Percentiles rank a stretch among this genome's conserved stretches.
Conservation (phyloP, 2,113 vertebrate species). For the Synchiropus splendidus region DNA sequence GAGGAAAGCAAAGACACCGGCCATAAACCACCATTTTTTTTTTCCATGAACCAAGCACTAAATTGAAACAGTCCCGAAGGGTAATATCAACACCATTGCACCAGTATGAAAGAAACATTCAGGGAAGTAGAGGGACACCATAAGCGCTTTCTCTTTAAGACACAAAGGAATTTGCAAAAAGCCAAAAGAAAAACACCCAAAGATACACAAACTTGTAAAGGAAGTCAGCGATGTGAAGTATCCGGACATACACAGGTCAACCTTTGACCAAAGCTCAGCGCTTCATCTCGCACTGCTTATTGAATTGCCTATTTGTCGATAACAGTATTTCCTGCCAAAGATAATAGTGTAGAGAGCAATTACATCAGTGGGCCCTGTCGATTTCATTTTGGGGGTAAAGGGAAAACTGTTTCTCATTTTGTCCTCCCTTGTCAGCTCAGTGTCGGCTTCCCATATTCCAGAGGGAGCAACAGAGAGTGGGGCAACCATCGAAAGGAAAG, state of each 20-base stretch:
- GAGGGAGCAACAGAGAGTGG: constrained; percentile 40
- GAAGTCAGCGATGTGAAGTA: constrained; percentile 18
- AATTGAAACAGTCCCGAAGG: constrained; percentile 53
- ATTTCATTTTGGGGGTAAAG: constrained; percentile 60
- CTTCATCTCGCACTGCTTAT: constrained; percentile 64
- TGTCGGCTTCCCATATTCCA: constrained; percentile 25
- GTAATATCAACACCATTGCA: constrained; percentile 59
- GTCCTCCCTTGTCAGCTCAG: constrained; percentile 32
- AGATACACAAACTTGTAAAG: constrained; percentile 11
- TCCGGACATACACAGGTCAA: constrained; percentile 35
- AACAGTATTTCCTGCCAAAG: constrained; percentile 69
- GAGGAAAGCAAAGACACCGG: constrained; percentile 62
- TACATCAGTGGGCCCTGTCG: constrained; percentile 61
- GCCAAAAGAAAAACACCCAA: constrained; percentile 11
- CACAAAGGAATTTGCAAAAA: constrained; percentile 23
- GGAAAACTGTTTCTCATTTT: constrained; percentile 38
- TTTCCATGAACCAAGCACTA: constrained; percentile 53
- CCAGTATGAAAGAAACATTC: constrained; percentile 40
- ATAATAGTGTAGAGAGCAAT: constrained; percentile 66
- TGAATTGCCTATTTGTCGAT: constrained; percentile 66
- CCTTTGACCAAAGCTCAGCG: constrained; percentile 51
- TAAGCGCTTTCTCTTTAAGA: constrained; percentile 36
- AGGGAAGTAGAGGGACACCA: constrained; percentile 25
- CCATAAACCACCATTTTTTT: constrained; percentile 59
- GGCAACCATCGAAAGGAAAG: constrained; percentile 36